These are phyloP conservation scores for Lepus americanus DNA, from an alignment of 2,113 vertebrate genomes.

Conservation along the genomic window DNA sequence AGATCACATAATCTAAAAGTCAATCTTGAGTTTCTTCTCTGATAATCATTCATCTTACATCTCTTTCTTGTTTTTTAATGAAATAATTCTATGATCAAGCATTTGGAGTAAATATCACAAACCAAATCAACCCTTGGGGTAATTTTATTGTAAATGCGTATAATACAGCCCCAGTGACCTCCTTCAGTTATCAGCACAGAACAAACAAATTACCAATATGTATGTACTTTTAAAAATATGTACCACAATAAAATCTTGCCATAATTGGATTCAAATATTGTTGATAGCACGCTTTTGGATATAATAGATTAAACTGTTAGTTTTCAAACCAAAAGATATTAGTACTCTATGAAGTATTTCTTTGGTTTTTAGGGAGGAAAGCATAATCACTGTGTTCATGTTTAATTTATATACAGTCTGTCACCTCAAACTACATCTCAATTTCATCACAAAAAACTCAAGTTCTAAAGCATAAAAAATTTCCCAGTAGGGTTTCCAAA, in stretches of 20 bases:
- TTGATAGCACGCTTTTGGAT: background rate
- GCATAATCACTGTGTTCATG: conserved; percentile 11
- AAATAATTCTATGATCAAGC: background rate
- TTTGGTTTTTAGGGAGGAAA: conserved; percentile 17
- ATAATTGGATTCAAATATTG: background rate
- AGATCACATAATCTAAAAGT: background rate
- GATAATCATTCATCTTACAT: background rate
- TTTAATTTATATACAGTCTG: conserved; percentile 65
- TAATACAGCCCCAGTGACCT: background rate
- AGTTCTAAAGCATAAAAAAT: conserved; percentile 40
- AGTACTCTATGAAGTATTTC: background rate
- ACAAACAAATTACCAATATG: background rate
- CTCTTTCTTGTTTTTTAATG: background rate
- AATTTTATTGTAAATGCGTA: background rate
- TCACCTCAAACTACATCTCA: conserved; percentile 39
- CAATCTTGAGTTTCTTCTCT: background rate
- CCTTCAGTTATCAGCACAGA: background rate
- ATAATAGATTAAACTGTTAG: conserved; percentile 33
- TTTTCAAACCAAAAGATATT: conserved; percentile 29
- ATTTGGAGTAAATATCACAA: background rate
- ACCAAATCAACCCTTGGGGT: background rate
- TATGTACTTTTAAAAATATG: background rate
- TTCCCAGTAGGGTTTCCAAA: background rate
- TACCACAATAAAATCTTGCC: background rate
- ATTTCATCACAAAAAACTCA: conserved; percentile 26